Evolutionary conservation across 2,797 vertebrate species (phyloP), one percentile per base, ranked within the genome.

Genomic region (Fringilla coelebs): DNA sequence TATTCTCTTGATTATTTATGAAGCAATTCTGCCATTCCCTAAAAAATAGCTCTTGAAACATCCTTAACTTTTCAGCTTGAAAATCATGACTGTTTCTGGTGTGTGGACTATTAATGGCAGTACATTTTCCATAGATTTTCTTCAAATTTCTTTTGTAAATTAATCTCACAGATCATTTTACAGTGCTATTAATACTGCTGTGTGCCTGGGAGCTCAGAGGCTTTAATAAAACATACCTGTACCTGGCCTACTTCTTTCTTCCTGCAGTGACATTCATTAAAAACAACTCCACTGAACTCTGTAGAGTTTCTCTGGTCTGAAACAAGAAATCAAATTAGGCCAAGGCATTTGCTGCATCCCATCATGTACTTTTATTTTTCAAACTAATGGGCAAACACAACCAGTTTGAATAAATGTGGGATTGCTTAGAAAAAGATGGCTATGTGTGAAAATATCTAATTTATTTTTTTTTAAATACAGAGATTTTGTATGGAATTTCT

Each of bases 221-320:
- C 28, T 92, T 92, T 77, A 94, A 93, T 82, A 93, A 95, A 94
- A 92, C 65, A 71, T 71, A 93, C 86, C 83, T 85, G 49, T 60
- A 25, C 55, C 46, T 76, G 83, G 40, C 80, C 94, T 93, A 77
- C 22, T 96, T 93, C 57, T 92, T 87, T 80, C 45, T 74, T 89
- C 25, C 15, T 70, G 3, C 26, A 10, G 28, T 52, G 60, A 29
- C 32, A 68, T 60, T 92, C 55, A 48, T 67, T 85, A 89, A 91
- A 85, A 88, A 25, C 51, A 73, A 43, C 62, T 89, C 28, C 18
- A 28, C 21, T 43, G 68, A 91, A 75, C 22, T 75, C 65, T 2
- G 3, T 8, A 36, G 19, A 1, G 0, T 60, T 76, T 78, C 7
- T 57, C n/a, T 52, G 25, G 17, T 63, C 82, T 93, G 43, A 94